These are phyloP conservation scores for Serranus cabrilla DNA, from an alignment of 2,797 vertebrate species.

Conservation along the genomic window DNA sequence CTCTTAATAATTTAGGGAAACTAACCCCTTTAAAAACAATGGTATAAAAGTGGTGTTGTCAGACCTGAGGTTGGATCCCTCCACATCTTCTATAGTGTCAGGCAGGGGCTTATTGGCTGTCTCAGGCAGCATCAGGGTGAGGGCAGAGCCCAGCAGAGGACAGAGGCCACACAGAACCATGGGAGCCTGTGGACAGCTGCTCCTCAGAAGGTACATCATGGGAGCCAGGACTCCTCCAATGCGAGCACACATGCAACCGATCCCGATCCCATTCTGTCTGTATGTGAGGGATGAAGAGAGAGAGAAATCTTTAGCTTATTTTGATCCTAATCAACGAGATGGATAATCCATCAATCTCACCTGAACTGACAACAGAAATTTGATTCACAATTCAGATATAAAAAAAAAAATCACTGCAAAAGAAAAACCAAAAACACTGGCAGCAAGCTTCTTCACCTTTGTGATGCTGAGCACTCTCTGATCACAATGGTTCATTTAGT, in stretches of 20 bases:
- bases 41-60: background rate
- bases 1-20: background rate
- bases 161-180: constrained; percentile 83
- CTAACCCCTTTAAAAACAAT: background rate
- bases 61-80: constrained; percentile 64
- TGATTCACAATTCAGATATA: no score
- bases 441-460: no score
- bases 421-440: no score
- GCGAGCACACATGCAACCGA: constrained; percentile 81
- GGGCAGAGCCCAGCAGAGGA: constrained; percentile 75
- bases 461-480: no score
- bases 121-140: constrained; percentile 80
- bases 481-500: no score
- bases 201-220: constrained; percentile 73
- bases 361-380: no score
- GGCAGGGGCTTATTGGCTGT: constrained; percentile 77
- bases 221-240: constrained; percentile 80
- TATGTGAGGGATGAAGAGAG: background rate
- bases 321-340: no score
- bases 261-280: constrained; percentile 83
- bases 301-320: no score
- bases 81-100: constrained; percentile 79
- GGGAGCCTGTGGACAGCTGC: constrained; percentile 68
- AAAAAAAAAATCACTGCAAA: no score
- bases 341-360: no score